Conservation (phyloP, 2,797 vertebrate species). For the Glyptemys insculpta region DNA sequence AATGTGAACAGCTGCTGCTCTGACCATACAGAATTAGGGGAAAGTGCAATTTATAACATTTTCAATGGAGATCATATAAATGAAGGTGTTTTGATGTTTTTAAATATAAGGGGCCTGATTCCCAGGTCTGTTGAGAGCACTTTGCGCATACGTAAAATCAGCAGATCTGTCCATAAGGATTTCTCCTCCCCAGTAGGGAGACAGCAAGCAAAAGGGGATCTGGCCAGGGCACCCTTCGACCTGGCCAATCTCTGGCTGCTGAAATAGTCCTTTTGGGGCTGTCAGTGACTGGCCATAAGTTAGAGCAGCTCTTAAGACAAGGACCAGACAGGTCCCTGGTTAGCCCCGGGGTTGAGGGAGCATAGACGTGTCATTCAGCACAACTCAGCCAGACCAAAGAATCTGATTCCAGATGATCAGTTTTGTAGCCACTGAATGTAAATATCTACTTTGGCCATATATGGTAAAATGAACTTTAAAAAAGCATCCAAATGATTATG, state of each 20-base stretch:
- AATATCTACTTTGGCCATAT: background rate
- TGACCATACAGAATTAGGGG: background rate
- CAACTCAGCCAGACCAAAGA: background rate
- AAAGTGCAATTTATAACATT: background rate
- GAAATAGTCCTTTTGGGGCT: background rate
- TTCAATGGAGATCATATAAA: background rate
- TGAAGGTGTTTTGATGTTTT: background rate
- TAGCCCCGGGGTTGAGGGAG: background rate
- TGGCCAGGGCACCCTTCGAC: background rate
- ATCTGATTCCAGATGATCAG: background rate
- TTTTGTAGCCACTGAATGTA: background rate
- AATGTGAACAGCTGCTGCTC: background rate
- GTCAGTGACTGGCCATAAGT: background rate
- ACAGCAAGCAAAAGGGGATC: background rate
- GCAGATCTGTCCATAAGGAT: background rate
- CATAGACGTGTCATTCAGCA: background rate
- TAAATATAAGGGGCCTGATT: background rate
- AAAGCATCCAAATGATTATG: background rate
- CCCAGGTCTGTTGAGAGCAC: accelerated
- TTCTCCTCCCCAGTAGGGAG: background rate
- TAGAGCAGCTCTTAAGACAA: background rate
- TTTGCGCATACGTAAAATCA: accelerated
- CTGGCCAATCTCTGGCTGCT: background rate
- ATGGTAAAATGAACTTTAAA: background rate
- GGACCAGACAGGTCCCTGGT: background rate